Conservation (phyloP, 2,113 vertebrate genomes). For the Neoarius graeffei region DNA sequence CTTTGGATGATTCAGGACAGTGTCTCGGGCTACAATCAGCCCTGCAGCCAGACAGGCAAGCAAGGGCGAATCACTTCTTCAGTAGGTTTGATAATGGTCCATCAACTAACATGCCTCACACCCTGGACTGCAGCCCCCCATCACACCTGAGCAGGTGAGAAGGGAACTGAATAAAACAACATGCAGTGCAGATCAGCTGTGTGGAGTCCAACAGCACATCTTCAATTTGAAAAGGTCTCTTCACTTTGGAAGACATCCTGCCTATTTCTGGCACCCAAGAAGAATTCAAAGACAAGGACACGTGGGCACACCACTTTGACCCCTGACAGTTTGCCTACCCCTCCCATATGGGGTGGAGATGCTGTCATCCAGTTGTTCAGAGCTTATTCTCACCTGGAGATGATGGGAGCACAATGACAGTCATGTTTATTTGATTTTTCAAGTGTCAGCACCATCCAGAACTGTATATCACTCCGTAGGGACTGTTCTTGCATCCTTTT, state of each 20-base stretch:
- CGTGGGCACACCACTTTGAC: too few species aligned
- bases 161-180: not conserved
- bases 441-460: too few species aligned
- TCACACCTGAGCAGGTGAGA: not conserved
- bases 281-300: not conserved
- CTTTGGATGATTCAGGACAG: too few species aligned
- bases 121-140: not conserved
- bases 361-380: too few species aligned
- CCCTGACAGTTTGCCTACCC: too few species aligned
- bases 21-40: not conserved
- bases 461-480: too few species aligned
- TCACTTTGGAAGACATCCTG: not conserved
- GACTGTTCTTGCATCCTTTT: too few species aligned
- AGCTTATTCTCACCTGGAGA: too few species aligned
- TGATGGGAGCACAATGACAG: too few species aligned
- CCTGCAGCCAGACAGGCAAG: not conserved
- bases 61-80: not conserved
- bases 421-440: too few species aligned
- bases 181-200: not conserved
- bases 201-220: not conserved
- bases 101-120: not conserved
- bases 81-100: not conserved
- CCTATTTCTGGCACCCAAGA: not conserved
- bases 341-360: too few species aligned
- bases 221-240: not conserved